phyloP scores from a whole-genome alignment of 1,140 invertebrate genomes.

The Megathymus violae region DNA sequence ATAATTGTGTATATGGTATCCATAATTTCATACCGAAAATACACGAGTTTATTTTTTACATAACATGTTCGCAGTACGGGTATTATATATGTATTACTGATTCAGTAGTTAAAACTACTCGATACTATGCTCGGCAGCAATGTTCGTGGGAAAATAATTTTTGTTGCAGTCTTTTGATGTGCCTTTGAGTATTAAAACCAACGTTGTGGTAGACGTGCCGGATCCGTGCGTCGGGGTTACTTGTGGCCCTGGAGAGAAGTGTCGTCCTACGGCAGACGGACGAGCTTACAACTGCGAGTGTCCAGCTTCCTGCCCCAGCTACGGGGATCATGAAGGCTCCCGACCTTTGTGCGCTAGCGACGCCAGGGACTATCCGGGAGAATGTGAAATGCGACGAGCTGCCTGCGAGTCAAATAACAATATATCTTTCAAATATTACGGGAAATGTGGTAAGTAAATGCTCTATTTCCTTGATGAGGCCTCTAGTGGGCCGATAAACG shows the following conservation, averaged over 20 bases:
- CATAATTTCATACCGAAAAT: too few species aligned
- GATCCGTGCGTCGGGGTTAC: constrained; percentile 90
- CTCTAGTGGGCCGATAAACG: too few species aligned
- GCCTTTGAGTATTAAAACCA: constrained; percentile 19
- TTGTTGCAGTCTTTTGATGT: constrained; percentile 57
- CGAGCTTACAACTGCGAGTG: constrained; percentile 89
- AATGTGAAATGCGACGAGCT: constrained; percentile 92
- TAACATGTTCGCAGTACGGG: too few species aligned
- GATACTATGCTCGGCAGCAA: constrained; percentile 15
- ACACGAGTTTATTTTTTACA: too few species aligned
- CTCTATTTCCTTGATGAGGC: too few species aligned
- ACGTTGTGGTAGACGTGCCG: constrained; percentile 85
- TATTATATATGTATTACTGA: too few species aligned
- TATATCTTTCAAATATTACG: constrained; percentile 93
- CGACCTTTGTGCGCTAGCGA: constrained; percentile 90
- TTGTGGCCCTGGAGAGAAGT: constrained; percentile 90
- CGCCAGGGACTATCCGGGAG: constrained; percentile 89
- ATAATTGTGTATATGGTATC: too few species aligned
- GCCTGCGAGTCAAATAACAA: constrained; percentile 90
- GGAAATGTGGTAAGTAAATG: constrained; percentile 95
- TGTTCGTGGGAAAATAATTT: constrained; percentile 34
- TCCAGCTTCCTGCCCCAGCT: constrained; percentile 89
- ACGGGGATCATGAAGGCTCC: constrained; percentile 91
- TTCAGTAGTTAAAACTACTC: neutral
- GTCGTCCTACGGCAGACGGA: constrained; percentile 90